phyloP scores from a whole-genome alignment of 2,113 vertebrate species.

The Chaenogobius annularis region DNA sequence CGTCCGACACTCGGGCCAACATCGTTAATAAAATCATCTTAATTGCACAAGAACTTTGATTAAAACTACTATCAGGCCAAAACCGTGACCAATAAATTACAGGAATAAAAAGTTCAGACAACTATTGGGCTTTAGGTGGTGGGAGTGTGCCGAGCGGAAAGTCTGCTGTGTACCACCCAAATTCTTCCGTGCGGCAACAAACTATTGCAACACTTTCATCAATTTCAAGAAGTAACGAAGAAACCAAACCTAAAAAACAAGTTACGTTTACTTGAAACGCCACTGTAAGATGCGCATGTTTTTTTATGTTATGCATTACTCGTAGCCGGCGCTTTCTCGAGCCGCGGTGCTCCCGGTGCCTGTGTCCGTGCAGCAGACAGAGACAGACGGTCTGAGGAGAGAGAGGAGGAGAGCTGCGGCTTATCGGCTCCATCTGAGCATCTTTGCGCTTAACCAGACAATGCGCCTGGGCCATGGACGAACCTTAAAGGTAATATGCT shows the following conservation, averaged over 20 bases:
- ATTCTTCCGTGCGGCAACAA: constrained; percentile 43
- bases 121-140: constrained; percentile 16
- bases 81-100: not conserved
- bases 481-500: constrained; percentile 47
- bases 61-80: not conserved
- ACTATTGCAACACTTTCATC: not conserved
- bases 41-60: not conserved
- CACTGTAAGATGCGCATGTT: not conserved
- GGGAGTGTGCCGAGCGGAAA: constrained; percentile 49
- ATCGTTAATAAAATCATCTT: constrained; percentile 89
- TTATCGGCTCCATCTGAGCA: constrained; percentile 46
- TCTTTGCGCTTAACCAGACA: constrained; percentile 29
- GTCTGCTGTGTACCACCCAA: constrained; percentile 37
- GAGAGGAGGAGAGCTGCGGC: constrained; percentile 41
- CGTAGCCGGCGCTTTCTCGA: not conserved
- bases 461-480: constrained; percentile 52
- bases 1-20: constrained; percentile 92
- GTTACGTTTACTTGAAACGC: not conserved
- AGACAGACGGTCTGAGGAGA: constrained; percentile 53
- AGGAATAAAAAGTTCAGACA: constrained; percentile 16
- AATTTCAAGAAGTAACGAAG: not conserved
- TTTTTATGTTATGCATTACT: not conserved
- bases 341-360: constrained; percentile 18
- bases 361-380: constrained; percentile 52
- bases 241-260: not conserved